A percentile compares a stretch with the other conserved stretches of the same genome.
phyloP scores from a whole-genome alignment of 2,113 vertebrate species.

The Sorex araneus region DNA sequence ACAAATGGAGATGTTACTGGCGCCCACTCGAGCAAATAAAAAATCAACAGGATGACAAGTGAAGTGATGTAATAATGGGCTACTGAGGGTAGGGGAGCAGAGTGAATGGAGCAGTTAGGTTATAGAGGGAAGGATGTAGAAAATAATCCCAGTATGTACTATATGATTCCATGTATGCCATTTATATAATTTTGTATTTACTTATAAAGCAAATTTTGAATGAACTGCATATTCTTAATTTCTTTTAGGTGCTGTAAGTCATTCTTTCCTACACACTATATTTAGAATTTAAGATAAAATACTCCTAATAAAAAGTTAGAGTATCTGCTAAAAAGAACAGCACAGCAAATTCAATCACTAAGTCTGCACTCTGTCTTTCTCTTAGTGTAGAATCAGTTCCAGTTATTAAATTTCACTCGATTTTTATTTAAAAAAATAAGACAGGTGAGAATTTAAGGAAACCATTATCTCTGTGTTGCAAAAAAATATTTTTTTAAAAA shows the following conservation, averaged over 20 bases:
- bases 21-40: too few relatives aligned
- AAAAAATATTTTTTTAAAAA: slow-evolving; percentile 53
- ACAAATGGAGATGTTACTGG: too few relatives aligned
- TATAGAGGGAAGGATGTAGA: neutral
- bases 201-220: neutral
- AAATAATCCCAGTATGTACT: neutral
- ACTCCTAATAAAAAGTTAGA: neutral
- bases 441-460: slow-evolving; percentile 29
- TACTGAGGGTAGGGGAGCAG: too few relatives aligned
- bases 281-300: slow-evolving; percentile 4
- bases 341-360: neutral
- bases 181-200: neutral
- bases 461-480: slow-evolving; percentile 30
- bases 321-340: slow-evolving; percentile 7
- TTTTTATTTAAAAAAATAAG: slow-evolving; percentile 17
- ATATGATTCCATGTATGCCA: neutral
- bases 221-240: neutral
- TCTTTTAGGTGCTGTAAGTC: neutral
- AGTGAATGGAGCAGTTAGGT: too few relatives aligned
- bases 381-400: neutral
- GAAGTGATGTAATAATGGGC: too few relatives aligned
- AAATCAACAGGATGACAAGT: too few relatives aligned
- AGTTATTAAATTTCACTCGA: neutral
- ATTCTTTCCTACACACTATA: neutral
- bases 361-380: neutral